Evolutionary conservation across 2,888 invertebrate genomes (phyloP).

Genomic region (Hemaris fuciformis): DNA sequence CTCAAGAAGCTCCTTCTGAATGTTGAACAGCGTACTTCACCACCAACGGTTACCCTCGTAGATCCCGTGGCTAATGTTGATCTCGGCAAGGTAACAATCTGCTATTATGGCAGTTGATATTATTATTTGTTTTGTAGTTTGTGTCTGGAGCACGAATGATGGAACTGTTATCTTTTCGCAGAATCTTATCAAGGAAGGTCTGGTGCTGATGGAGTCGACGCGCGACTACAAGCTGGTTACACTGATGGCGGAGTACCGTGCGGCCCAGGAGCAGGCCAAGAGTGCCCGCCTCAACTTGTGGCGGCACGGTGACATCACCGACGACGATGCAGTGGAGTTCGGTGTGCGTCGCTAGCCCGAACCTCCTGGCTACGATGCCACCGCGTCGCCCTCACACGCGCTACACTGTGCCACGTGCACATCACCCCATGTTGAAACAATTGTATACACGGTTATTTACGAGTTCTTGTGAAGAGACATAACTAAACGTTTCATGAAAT

Average conservation of each 20-base stretch:
- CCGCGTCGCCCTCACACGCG: slow-evolving; percentile 41
- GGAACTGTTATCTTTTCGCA: slow-evolving; percentile 52
- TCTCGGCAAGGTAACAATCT: slow-evolving; percentile 70
- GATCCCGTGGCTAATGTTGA: slow-evolving; percentile 74
- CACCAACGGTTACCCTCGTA: slow-evolving; percentile 79
- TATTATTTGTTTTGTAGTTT: background rate
- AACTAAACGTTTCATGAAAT: background rate
- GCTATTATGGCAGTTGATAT: background rate
- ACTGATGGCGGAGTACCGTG: slow-evolving; percentile 90
- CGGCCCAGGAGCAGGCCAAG: slow-evolving; percentile 93
- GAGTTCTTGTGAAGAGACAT: slow-evolving; percentile 45
- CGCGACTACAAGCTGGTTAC: slow-evolving; percentile 91
- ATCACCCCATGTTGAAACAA: slow-evolving; percentile 43
- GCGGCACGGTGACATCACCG: slow-evolving; percentile 99
- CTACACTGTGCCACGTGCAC: slow-evolving; percentile 55
- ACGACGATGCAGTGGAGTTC: slow-evolving; percentile 89
- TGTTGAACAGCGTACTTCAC: slow-evolving; percentile 87
- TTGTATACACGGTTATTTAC: slow-evolving; percentile 46
- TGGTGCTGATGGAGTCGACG: slow-evolving; percentile 89
- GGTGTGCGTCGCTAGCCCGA: slow-evolving; percentile 72
- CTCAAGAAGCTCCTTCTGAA: slow-evolving; percentile 91
- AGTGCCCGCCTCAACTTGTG: slow-evolving; percentile 94
- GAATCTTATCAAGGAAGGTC: slow-evolving; percentile 92
- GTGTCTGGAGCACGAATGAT: background rate
- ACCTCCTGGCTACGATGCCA: slow-evolving; percentile 36